These are phyloP conservation scores for Apodemia mormo DNA, from an alignment of 2,888 invertebrate genomes.

Conservation along the genomic window DNA sequence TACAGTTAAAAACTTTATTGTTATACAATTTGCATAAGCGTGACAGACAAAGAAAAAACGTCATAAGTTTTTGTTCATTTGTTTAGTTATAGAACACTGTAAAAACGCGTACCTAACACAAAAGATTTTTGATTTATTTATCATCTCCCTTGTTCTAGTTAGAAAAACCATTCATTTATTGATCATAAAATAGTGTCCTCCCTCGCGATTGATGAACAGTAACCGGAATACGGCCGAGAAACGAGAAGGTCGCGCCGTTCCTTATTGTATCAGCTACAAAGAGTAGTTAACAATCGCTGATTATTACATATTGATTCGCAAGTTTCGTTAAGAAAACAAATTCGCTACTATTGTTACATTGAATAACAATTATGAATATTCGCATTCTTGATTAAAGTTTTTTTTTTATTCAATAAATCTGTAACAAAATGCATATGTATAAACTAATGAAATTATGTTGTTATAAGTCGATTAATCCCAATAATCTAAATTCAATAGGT, in stretches of 20 bases:
- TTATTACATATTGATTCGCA: slow-evolving; percentile 63
- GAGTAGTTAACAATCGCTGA: slow-evolving; percentile 63
- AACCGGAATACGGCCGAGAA: slow-evolving; percentile 54
- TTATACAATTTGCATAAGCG: slow-evolving; percentile 76
- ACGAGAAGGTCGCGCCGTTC: slow-evolving; percentile 61
- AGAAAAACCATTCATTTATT: slow-evolving; percentile 54
- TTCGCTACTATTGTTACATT: slow-evolving; percentile 49
- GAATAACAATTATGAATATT: slow-evolving; percentile 36
- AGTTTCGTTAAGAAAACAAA: slow-evolving; percentile 52
- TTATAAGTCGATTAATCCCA: too few relatives aligned
- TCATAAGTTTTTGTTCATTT: slow-evolving; percentile 65
- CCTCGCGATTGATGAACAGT: slow-evolving; percentile 54
- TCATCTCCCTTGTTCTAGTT: slow-evolving; percentile 55
- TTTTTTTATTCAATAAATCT: too few relatives aligned
- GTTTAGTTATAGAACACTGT: slow-evolving; percentile 64
- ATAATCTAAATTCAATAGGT: too few relatives aligned
- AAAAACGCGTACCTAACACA: slow-evolving; percentile 59
- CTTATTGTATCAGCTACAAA: slow-evolving; percentile 65
- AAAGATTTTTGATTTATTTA: slow-evolving; percentile 75
- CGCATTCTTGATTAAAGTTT: too few relatives aligned
- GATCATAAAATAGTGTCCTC: slow-evolving; percentile 58
- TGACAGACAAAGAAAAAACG: slow-evolving; percentile 70
- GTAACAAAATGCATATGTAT: too few relatives aligned
- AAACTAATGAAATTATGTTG: too few relatives aligned
- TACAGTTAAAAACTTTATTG: slow-evolving; percentile 74